Percentiles rank a stretch among this genome's conserved stretches.
phyloP scores from a whole-genome alignment of 2,797 vertebrate species.

The Rhabdomys pumilio region DNA sequence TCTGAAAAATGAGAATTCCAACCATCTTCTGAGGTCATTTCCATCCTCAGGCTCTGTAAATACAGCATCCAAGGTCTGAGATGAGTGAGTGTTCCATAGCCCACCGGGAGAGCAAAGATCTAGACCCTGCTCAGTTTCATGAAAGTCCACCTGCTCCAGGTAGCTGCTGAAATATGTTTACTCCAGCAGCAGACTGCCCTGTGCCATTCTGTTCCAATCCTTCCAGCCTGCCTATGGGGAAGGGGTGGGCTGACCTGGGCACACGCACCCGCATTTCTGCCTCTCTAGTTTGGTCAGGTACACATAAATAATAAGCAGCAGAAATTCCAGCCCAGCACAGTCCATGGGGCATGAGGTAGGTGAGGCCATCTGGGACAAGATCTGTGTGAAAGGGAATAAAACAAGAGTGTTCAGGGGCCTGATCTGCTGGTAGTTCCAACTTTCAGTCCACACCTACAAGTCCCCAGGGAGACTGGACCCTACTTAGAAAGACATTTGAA shows the following conservation, averaged over 20 bases:
- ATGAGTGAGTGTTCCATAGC: background rate
- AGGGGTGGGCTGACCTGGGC: constrained; percentile 71
- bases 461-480: constrained; percentile 75
- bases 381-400: constrained; percentile 78
- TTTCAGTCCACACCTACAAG: constrained; percentile 82
- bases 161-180: background rate
- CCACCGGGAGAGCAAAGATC: background rate
- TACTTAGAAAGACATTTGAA: constrained; percentile 82
- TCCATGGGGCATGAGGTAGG: constrained; percentile 81
- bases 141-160: background rate
- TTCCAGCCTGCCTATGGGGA: constrained; percentile 65
- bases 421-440: constrained; percentile 84
- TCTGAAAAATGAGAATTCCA: constrained; percentile 36
- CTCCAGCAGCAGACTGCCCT: background rate
- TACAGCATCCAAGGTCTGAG: background rate
- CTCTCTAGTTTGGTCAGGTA: constrained; percentile 86
- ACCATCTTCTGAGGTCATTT: background rate
- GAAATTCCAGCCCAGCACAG: constrained; percentile 86
- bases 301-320: constrained; percentile 88
- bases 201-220: constrained; percentile 8
- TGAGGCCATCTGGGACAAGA: constrained; percentile 80
- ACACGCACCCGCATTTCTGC: constrained; percentile 69
- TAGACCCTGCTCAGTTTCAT: background rate
- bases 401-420: constrained; percentile 74
- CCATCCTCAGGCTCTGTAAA: background rate